Percentiles rank a stretch among this genome's conserved stretches.
Evolutionary conservation across 2,888 invertebrate genomes (phyloP).

Genomic region (Phalangium opilio): DNA sequence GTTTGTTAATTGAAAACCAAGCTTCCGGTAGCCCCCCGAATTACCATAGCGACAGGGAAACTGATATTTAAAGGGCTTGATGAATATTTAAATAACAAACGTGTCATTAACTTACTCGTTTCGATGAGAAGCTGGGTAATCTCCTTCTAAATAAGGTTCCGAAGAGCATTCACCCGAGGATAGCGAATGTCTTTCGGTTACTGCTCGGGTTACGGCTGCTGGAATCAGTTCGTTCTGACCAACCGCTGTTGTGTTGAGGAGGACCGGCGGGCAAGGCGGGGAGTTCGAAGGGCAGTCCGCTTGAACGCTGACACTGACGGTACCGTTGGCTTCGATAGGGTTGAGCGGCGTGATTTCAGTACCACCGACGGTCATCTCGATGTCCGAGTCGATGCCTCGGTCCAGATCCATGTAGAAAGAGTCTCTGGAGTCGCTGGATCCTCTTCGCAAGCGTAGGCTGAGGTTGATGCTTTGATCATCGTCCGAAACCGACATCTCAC

Average conservation of each 20-base stretch:
- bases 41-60: too few relatives aligned
- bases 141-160: slow-evolving; percentile 4
- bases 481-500: slow-evolving; percentile 26
- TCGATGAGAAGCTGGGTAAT: neutral
- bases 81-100: neutral
- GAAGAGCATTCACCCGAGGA: neutral
- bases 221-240: neutral
- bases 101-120: neutral
- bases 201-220: neutral
- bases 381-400: slow-evolving; percentile 72
- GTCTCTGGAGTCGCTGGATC: slow-evolving; percentile 71
- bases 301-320: neutral
- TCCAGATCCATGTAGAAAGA: slow-evolving; percentile 83
- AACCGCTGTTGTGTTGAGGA: neutral
- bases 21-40: too few relatives aligned
- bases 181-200: neutral
- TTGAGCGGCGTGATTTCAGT: neutral
- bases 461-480: slow-evolving; percentile 67
- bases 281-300: neutral
- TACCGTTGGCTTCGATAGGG: neutral
- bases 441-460: slow-evolving; percentile 65
- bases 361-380: slow-evolving; percentile 3
- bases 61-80: too few relatives aligned
- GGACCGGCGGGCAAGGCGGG: neutral
- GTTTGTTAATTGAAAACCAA: too few relatives aligned